Percentiles rank a stretch among this genome's conserved stretches.
Evolutionary conservation across 2,113 vertebrate genomes (phyloP).

Genomic region (Melanerpes aurifrons): DNA sequence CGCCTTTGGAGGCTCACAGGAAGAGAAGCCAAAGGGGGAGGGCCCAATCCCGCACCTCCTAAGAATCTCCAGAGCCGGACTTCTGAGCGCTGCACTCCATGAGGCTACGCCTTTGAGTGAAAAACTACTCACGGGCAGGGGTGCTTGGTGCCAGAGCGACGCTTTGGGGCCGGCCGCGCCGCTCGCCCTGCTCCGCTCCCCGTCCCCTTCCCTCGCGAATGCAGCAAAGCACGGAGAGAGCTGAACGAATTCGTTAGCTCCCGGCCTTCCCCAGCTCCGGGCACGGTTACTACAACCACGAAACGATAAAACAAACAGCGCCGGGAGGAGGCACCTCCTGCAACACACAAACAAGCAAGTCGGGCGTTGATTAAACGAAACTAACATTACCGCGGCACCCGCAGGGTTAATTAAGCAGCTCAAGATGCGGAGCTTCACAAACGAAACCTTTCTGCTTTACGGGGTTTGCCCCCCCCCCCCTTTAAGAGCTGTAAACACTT

Average conservation of each 20-base stretch:
- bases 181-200: background rate
- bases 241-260: background rate
- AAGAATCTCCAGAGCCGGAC: background rate
- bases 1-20: background rate
- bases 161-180: background rate
- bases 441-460: constrained; percentile 8
- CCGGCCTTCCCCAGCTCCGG: background rate
- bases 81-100: background rate
- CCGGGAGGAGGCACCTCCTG: background rate
- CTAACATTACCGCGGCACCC: constrained; percentile 13
- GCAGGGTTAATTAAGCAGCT: constrained; percentile 75
- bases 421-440: constrained; percentile 46
- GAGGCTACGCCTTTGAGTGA: background rate
- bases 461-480: background rate
- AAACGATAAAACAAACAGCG: background rate
- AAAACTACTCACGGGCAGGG: background rate
- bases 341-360: background rate
- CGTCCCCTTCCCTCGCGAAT: background rate
- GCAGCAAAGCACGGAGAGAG: background rate
- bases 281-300: background rate
- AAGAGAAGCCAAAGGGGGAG: background rate
- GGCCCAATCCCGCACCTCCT: background rate
- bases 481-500: constrained; percentile 68
- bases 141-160: background rate
- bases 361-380: background rate